phyloP scores from a whole-genome alignment of 2,797 vertebrate genomes.

The Monodelphis domestica region DNA sequence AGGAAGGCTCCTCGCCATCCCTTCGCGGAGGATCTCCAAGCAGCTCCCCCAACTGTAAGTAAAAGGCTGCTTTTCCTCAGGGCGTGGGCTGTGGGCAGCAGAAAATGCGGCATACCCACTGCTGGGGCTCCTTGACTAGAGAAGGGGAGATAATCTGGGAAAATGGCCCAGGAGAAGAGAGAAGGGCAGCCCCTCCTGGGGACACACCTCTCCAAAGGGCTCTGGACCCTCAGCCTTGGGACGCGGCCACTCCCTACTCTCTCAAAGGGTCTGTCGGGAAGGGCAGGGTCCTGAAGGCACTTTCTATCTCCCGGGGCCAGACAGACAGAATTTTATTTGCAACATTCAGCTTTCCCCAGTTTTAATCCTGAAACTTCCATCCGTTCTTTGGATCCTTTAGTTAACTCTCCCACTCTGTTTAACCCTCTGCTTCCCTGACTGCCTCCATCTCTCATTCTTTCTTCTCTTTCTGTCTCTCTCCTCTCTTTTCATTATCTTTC shows the following conservation, averaged over 20 bases:
- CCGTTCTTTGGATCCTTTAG: background rate
- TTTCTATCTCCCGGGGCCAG: no score
- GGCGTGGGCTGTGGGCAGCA: background rate
- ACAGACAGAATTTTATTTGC: background rate
- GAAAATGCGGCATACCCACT: constrained; percentile 60
- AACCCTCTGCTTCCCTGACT: background rate
- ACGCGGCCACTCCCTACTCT: background rate
- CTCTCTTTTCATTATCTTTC: background rate
- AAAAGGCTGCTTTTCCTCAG: background rate
- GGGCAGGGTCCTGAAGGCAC: background rate
- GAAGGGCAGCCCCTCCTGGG: background rate
- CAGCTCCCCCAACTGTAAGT: background rate
- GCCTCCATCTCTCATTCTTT: background rate
- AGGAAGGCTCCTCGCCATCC: background rate
- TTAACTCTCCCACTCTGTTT: background rate
- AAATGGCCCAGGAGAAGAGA: background rate
- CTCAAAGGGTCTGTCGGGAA: accelerated
- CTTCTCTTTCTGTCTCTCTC: background rate
- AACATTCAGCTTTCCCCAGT: background rate
- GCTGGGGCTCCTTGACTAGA: constrained; percentile 48
- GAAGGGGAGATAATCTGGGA: background rate
- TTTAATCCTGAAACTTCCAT: background rate
- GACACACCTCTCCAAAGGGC: background rate
- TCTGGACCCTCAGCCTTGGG: background rate
- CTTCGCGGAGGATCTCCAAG: background rate